These are phyloP conservation scores for Neotoxoptera formosana DNA, from an alignment of 1,140 invertebrate species.

Conservation along the genomic window DNA sequence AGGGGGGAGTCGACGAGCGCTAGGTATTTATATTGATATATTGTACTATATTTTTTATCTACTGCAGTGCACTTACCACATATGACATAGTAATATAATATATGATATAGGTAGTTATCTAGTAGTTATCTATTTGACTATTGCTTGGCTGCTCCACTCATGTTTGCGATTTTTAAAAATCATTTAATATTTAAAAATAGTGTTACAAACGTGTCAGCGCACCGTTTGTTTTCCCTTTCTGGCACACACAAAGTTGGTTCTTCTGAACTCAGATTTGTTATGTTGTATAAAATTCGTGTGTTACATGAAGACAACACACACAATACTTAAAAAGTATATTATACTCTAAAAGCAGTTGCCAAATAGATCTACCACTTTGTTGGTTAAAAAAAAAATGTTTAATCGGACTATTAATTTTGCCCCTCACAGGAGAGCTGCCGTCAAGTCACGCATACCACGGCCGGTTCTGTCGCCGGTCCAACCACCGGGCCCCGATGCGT, in stretches of 20 bases:
- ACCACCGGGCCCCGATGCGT: slow-evolving; percentile 60
- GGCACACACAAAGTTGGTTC: too few relatives aligned
- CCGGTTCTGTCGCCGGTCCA: slow-evolving; percentile 70
- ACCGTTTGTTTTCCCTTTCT: too few relatives aligned
- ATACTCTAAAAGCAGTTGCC: neutral
- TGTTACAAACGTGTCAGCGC: too few relatives aligned
- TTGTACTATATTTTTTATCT: neutral
- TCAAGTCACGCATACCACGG: slow-evolving; percentile 73
- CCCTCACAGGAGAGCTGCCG: neutral
- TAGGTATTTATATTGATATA: neutral
- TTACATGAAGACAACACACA: too few relatives aligned
- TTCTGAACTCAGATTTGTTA: too few relatives aligned
- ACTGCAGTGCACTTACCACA: neutral
- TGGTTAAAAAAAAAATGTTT: neutral
- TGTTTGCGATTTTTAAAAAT: neutral
- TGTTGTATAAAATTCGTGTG: too few relatives aligned
- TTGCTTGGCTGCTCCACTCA: neutral
- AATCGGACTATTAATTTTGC: neutral
- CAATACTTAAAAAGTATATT: neutral
- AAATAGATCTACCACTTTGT: neutral
- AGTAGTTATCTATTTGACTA: too few relatives aligned
- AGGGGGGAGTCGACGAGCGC: neutral
- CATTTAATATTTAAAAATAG: neutral
- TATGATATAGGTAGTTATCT: neutral
- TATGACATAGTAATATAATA: too few relatives aligned